A percentile compares a stretch with the other conserved stretches of the same genome.
Evolutionary conservation across 2,797 vertebrate genomes (phyloP).

Genomic region (Pterois miles): DNA sequence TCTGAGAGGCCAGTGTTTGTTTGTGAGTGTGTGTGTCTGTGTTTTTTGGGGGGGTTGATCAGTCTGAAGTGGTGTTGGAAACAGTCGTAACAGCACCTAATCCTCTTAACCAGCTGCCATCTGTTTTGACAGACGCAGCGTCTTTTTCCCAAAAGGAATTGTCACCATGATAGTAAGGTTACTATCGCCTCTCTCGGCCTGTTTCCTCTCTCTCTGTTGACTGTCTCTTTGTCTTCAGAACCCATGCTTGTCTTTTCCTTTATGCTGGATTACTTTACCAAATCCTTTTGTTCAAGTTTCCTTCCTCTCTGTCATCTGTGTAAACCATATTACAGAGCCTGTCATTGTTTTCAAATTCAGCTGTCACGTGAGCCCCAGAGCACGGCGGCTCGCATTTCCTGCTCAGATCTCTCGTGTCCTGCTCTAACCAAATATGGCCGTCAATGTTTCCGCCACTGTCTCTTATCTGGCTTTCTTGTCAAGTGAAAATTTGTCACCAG

Average conservation of each 20-base stretch:
- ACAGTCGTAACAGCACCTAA: conserved; percentile 67
- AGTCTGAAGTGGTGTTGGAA: conserved; percentile 60
- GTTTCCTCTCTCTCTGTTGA: conserved; percentile 45
- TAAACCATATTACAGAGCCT: conserved; percentile 37
- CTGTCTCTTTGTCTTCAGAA: conserved; percentile 16
- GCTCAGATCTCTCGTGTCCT: conserved; percentile 9
- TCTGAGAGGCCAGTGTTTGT: conserved; percentile 4
- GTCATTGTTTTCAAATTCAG: conserved; percentile 60
- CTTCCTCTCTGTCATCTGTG: conserved; percentile 64
- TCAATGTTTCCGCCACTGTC: conserved; percentile 5
- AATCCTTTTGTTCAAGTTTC: conserved; percentile 65
- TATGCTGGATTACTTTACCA: conserved; percentile 31
- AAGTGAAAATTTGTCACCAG: conserved; percentile 4
- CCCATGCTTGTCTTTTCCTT: conserved; percentile 16
- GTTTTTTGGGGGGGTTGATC: conserved; percentile 52
- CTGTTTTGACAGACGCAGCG: conserved; percentile 70
- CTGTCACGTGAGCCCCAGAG: conserved; percentile 26
- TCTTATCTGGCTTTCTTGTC: conserved; percentile 28
- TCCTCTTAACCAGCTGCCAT: conserved; percentile 79
- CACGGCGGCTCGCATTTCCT: conserved; percentile 41
- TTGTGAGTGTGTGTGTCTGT: conserved; percentile 21
- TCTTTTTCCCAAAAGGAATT: conserved; percentile 52
- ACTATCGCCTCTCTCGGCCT: conserved; percentile 8
- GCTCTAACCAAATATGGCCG: conserved; percentile 46
- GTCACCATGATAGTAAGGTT: not conserved